These are phyloP conservation scores for Aspidapion aeneum DNA, from an alignment of 2,888 invertebrate genomes.

Conservation along the genomic window DNA sequence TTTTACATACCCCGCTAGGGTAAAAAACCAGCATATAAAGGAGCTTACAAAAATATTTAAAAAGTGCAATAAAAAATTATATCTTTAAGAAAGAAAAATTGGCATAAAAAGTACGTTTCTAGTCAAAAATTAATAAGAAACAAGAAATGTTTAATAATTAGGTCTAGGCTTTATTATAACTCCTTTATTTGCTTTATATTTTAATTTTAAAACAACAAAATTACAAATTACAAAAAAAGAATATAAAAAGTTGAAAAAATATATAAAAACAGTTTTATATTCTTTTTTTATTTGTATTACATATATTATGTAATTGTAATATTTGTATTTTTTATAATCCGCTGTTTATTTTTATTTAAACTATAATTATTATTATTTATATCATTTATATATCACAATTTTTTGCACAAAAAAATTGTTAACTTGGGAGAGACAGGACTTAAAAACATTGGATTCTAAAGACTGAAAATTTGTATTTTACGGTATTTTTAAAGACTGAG, in stretches of 20 bases:
- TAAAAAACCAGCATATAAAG: not conserved
- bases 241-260: too few relatives aligned
- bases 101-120: not conserved
- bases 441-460: slow-evolving; percentile 31
- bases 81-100: not conserved
- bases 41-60: not conserved
- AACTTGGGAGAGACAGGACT: slow-evolving; percentile 41
- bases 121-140: too few relatives aligned
- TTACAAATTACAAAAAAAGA: too few relatives aligned
- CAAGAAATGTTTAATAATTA: too few relatives aligned
- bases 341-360: not conserved
- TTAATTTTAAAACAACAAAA: not conserved
- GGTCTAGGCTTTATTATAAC: not conserved
- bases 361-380: not conserved
- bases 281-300: not conserved
- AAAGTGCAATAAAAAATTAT: not conserved
- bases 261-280: too few relatives aligned
- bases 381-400: not conserved
- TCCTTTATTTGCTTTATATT: not conserved
- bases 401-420: not conserved
- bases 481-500: slow-evolving; percentile 45
- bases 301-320: not conserved
- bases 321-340: not conserved
- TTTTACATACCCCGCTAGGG: not conserved
- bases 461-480: slow-evolving; percentile 38